phyloP scores from a whole-genome alignment of 2,113 vertebrate genomes.

The Elephantulus edwardii region DNA sequence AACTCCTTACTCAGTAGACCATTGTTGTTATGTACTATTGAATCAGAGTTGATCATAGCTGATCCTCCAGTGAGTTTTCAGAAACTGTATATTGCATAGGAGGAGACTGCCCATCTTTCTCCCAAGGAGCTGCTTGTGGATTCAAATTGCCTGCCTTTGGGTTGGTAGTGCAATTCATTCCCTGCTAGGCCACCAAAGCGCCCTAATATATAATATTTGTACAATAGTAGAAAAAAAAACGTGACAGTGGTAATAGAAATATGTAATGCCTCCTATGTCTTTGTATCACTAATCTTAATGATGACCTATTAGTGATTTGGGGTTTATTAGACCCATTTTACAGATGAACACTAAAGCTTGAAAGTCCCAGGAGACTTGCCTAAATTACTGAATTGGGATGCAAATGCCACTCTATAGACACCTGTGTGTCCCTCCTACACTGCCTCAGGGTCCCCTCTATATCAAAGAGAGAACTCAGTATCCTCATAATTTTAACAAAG shows the following conservation, averaged over 20 bases:
- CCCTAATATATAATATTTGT: no score
- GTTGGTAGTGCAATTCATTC: no score
- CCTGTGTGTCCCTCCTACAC: no score
- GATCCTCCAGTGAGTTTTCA: no score
- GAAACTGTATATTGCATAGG: no score
- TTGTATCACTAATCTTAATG: not conserved
- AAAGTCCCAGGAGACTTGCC: not conserved
- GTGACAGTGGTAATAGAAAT: not conserved
- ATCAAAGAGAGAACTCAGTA: not conserved
- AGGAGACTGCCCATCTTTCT: no score
- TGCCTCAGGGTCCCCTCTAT: not conserved
- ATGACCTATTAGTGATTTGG: not conserved
- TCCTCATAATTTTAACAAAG: not conserved
- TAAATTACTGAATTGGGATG: conserved; percentile 36
- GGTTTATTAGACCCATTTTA: conserved; percentile 21
- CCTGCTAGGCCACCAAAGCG: no score
- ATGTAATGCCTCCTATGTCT: not conserved
- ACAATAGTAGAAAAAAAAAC: not conserved
- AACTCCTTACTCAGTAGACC: no score
- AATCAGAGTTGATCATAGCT: no score
- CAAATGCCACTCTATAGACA: not conserved
- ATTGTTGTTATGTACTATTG: no score
- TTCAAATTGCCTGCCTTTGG: no score
- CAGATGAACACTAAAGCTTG: not conserved
- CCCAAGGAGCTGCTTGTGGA: no score